These are phyloP conservation scores for Zapornia atra DNA, from an alignment of 2,113 vertebrate species.

Conservation along the genomic window DNA sequence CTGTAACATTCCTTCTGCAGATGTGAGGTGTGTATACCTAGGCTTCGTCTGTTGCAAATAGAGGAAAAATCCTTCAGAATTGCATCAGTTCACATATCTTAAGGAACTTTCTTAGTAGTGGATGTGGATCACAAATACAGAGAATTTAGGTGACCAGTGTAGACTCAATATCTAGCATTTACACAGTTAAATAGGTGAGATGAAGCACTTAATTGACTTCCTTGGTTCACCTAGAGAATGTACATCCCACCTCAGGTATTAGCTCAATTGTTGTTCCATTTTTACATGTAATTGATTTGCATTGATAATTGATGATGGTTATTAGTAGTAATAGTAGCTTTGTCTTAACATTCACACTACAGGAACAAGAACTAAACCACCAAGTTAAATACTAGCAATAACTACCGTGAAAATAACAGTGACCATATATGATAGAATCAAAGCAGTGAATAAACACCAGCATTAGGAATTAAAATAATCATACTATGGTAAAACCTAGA, in stretches of 20 bases:
- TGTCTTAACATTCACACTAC: not conserved
- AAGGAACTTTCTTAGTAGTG: not conserved
- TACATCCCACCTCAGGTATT: fast-evolving
- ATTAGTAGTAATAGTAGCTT: not conserved
- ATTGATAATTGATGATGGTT: not conserved
- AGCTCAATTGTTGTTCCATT: not conserved
- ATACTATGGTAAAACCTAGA: not conserved
- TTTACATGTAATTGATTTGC: not conserved
- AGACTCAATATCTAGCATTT: not conserved
- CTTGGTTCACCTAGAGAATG: not conserved
- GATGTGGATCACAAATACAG: not conserved
- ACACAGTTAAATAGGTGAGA: not conserved
- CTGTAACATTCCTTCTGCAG: not conserved
- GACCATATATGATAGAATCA: not conserved
- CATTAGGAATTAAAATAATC: not conserved
- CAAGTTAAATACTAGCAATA: not conserved
- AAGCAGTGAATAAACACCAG: not conserved
- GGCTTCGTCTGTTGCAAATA: not conserved
- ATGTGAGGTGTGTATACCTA: fast-evolving
- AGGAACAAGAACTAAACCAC: not conserved
- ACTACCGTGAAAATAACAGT: not conserved
- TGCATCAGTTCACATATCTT: not conserved
- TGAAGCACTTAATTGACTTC: not conserved
- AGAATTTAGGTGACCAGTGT: fast-evolving
- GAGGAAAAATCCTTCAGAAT: not conserved